phyloP scores from a whole-genome alignment of 1,140 invertebrate genomes.

The Acromyrmex echinatior region DNA sequence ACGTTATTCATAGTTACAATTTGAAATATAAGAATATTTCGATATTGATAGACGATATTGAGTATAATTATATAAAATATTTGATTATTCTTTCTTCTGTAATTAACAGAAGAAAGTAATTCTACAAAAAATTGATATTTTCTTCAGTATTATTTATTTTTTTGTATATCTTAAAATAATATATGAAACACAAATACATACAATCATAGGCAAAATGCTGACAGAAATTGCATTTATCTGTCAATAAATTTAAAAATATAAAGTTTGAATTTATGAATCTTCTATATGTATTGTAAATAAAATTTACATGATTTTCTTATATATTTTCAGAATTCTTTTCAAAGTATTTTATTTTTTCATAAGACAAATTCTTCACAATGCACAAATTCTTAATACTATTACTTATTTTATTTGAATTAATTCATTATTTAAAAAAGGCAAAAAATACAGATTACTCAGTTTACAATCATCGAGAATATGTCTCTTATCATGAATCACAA shows the following conservation, averaged over 20 bases:
- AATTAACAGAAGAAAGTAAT: background rate
- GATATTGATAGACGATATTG: background rate
- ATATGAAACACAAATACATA: background rate
- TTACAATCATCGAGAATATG: constrained; percentile 5
- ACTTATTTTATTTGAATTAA: constrained; percentile 10
- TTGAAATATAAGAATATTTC: no score
- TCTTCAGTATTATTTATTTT: background rate
- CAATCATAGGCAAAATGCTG: background rate
- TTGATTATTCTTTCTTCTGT: background rate
- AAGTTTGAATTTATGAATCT: background rate
- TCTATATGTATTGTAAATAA: background rate
- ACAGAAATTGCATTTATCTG: background rate
- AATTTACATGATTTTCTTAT: background rate
- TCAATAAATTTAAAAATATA: background rate
- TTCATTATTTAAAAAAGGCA: constrained; percentile 7
- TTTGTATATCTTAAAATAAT: background rate
- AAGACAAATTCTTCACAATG: background rate
- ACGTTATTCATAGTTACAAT: background rate
- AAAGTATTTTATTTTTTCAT: constrained; percentile 3
- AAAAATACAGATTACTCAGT: background rate
- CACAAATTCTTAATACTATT: background rate
- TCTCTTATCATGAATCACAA: background rate
- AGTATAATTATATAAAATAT: background rate
- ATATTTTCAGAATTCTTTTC: background rate
- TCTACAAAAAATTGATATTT: background rate